Evolutionary conservation across 2,888 invertebrate species (phyloP).

Genomic region (Hymenopus coronatus): DNA sequence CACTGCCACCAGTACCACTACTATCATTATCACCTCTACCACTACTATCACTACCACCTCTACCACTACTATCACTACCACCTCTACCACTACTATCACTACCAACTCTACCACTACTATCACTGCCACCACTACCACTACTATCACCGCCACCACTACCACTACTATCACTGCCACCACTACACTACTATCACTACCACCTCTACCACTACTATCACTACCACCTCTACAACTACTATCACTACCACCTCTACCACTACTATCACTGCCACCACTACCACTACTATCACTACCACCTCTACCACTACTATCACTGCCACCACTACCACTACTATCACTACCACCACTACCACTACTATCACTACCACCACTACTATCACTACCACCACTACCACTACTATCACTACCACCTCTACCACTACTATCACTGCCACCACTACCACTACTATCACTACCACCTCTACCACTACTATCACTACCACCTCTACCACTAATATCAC

Average conservation of each 20-base stretch:
- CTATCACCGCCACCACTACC: not conserved
- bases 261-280: not conserved
- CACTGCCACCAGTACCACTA: not conserved
- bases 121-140: not conserved
- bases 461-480: too few species aligned
- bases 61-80: too few species aligned
- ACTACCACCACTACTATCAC: too few species aligned
- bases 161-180: not conserved
- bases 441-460: not conserved
- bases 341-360: too few species aligned
- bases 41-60: too few species aligned
- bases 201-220: not conserved
- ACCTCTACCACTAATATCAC: too few species aligned
- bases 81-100: not conserved
- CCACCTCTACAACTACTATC: too few species aligned
- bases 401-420: not conserved
- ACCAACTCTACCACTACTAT: not conserved
- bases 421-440: not conserved
- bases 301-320: not conserved
- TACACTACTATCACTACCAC: not conserved
- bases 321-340: too few species aligned
- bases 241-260: not conserved
- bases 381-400: too few species aligned
- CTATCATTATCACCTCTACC: not conserved
- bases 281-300: not conserved